A percentile compares a stretch with the other conserved stretches of the same genome.
Conservation (phyloP, 2,797 vertebrate genomes). For the Botia kubotai region DNA sequence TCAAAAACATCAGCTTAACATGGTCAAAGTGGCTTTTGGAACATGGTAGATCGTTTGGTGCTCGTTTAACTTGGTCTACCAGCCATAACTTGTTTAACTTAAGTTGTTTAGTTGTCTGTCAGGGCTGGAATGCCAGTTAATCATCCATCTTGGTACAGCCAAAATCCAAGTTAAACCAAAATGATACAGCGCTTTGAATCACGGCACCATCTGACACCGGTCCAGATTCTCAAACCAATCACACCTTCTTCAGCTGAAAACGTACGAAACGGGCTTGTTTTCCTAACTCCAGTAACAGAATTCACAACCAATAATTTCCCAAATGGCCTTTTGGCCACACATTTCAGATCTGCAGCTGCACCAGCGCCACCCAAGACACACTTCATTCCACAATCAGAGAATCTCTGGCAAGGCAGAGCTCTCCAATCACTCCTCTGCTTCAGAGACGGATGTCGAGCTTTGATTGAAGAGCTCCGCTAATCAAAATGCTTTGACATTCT, state of each 20-base stretch:
- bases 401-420: slow-evolving; percentile 41
- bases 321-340: slow-evolving; percentile 40
- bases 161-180: not conserved
- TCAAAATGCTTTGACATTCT: slow-evolving; percentile 57
- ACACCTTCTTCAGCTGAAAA: slow-evolving; percentile 10
- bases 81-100: not conserved
- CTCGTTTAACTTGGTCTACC: not conserved
- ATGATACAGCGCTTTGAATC: not conserved
- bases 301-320: slow-evolving; percentile 54
- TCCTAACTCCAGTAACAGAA: slow-evolving; percentile 50
- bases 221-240: slow-evolving; percentile 16
- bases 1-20: not conserved
- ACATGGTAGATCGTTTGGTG: not conserved
- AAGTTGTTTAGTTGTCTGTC: not conserved
- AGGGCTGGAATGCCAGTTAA: too few species aligned
- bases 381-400: slow-evolving; percentile 67
- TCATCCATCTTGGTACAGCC: too few species aligned
- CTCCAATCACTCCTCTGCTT: slow-evolving; percentile 56
- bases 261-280: slow-evolving; percentile 36
- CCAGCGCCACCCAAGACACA: slow-evolving; percentile 34
- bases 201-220: not conserved
- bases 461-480: slow-evolving; percentile 65
- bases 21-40: not conserved
- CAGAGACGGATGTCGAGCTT: slow-evolving; percentile 35
- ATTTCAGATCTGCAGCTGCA: slow-evolving; percentile 49